Evolutionary conservation across 2,113 vertebrate species (phyloP), one percentile per base, ranked within the genome.

Genomic region (Cavia porcellus): DNA sequence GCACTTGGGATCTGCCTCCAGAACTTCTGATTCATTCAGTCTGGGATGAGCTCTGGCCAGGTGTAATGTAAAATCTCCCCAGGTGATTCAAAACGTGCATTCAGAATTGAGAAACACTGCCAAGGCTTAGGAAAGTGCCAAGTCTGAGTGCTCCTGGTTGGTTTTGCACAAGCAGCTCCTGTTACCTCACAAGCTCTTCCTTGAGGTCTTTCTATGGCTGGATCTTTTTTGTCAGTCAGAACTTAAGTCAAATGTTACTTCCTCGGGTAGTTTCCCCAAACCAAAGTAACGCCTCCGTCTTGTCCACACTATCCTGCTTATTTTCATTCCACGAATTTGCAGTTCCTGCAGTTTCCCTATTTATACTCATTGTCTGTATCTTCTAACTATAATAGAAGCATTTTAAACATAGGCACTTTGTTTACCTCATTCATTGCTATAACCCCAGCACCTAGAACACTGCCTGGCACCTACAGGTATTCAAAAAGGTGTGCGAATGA

Each of bases 31-130:
- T 35, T 94, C 38, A 74, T 59, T 90, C 10, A 45, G n/a, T 30
- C 9, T 61, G 38, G 79, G 20, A 11, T 61, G 22, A 66, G 15
- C 61, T 79, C 20, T 59, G n/a, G 38, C 45, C 35, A 72, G 77
- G 57, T n/a, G 15, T 50, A 94, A 70, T 86, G 79, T 74, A 25
- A 77, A 61, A 70, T 89, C 20, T 87, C 10, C 42, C 47, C 57
- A 13, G 12, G 77, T 75, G 32, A 75, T 80, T 91, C 7, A 9
- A 24, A 84, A 66, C 74, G 82, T 24, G 32, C 20, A n/a, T n/a
- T 12, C 25, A n/a, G 88, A 28, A 24, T 77, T 82, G n/a, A 89
- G 83, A 96, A 92, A 82, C 30, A 47, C 9, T 77, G 81, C n/a
- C 57, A 77, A 81, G 32, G 17, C 28, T 77, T 62, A 77, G 59